A percentile compares a stretch with the other conserved stretches of the same genome.
Evolutionary conservation across 2,888 invertebrate species (phyloP).

Genomic region (Calameuta pallipes): DNA sequence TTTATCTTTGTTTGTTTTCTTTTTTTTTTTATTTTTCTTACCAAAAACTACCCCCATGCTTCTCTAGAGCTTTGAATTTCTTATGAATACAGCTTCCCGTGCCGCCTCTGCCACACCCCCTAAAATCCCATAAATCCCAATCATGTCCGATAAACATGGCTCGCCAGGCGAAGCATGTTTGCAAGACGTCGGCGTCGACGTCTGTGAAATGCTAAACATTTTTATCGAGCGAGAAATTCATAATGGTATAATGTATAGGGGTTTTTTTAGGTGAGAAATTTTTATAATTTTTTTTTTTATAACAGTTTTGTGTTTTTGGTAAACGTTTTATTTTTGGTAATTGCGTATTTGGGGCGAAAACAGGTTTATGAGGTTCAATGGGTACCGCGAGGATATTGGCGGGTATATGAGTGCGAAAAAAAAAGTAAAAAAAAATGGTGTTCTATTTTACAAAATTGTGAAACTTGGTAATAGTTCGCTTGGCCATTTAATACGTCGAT

Average conservation of each 20-base stretch:
- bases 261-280: not conserved
- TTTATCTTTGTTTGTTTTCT: not conserved
- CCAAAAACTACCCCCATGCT: not conserved
- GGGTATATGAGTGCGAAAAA: not conserved
- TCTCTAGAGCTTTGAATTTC: not conserved
- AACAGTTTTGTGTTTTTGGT: not conserved
- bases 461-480: constrained; percentile 32
- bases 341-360: not conserved
- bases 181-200: constrained; percentile 8
- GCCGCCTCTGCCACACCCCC: not conserved
- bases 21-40: not conserved
- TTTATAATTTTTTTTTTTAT: not conserved
- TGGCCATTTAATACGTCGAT: constrained; percentile 17
- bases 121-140: constrained; percentile 38
- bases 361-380: not conserved
- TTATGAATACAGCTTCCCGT: not conserved
- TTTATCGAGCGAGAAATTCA: not conserved
- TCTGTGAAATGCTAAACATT: no score
- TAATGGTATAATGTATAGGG: not conserved
- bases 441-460: constrained; percentile 21
- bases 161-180: constrained; percentile 24
- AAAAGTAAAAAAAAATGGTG: not conserved
- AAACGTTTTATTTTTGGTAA: not conserved
- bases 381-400: not conserved
- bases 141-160: constrained; percentile 35